These are phyloP conservation scores for Neomonachus schauinslandi DNA, from an alignment of 2,113 vertebrate genomes.

Conservation along the genomic window DNA sequence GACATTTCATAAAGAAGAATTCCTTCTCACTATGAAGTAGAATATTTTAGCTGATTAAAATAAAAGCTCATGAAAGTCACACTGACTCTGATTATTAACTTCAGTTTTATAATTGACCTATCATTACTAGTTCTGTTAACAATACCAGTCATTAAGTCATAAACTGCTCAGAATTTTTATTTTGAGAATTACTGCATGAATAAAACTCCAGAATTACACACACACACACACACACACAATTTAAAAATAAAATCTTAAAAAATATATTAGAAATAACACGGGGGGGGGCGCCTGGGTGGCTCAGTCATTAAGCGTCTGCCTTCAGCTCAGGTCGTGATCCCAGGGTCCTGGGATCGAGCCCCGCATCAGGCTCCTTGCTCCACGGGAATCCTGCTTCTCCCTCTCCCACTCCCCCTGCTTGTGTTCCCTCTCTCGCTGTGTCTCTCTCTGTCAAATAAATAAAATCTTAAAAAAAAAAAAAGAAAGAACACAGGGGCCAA, in stretches of 20 bases:
- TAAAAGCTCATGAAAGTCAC: neutral
- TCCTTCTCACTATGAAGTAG: neutral
- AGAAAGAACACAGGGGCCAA: neutral
- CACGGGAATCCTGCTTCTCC: too few species aligned
- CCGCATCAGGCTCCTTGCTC: too few species aligned
- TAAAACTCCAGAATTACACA: neutral
- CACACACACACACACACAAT: too few species aligned
- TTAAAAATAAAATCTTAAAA: neutral
- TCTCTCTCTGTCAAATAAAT: neutral
- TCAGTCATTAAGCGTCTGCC: too few species aligned
- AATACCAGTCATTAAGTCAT: neutral
- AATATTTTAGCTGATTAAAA: conserved; percentile 32
- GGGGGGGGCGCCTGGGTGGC: too few species aligned
- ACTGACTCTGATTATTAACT: neutral
- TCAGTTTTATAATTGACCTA: neutral
- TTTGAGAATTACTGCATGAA: neutral
- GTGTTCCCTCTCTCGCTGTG: too few species aligned
- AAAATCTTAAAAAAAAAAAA: too few species aligned
- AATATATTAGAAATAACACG: neutral
- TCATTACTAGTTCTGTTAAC: neutral
- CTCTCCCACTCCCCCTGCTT: too few species aligned
- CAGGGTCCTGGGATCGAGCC: too few species aligned
- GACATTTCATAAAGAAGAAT: neutral
- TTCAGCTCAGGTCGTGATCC: too few species aligned
- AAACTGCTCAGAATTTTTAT: neutral